phyloP scores from a whole-genome alignment of 2,113 vertebrate species.

The Sprattus sprattus region DNA sequence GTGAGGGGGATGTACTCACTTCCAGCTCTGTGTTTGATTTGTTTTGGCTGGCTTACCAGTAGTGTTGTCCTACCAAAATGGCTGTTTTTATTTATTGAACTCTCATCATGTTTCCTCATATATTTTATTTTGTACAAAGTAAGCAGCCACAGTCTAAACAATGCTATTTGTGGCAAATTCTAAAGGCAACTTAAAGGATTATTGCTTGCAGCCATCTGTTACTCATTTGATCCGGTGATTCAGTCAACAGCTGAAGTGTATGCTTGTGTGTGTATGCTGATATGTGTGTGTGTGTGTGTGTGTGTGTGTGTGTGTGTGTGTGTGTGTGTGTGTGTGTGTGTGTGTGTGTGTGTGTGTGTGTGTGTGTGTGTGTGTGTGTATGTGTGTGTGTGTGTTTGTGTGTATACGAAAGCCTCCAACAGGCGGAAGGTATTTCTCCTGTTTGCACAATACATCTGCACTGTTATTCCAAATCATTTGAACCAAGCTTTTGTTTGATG shows the following conservation, averaged over 20 bases:
- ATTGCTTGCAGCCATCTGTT: slow-evolving; percentile 18
- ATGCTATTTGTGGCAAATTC: not conserved
- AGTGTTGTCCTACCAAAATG: not conserved
- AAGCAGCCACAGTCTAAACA: not conserved
- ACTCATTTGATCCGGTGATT: not conserved
- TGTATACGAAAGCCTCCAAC: not conserved
- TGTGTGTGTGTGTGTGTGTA: not conserved
- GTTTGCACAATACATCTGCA: not conserved
- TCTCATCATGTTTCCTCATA: not conserved
- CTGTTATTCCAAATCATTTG: not conserved
- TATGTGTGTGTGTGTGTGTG: slow-evolving; percentile 18
- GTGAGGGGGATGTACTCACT: slow-evolving; percentile 63
- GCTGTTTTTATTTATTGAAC: not conserved
- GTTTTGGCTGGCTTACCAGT: not conserved
- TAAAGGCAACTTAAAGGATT: not conserved
- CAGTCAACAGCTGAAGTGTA: slow-evolving; percentile 35
- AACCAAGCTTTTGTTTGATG: not conserved
- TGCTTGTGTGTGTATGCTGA: slow-evolving; percentile 46
- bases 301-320: not conserved
- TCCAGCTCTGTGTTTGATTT: not conserved
- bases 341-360: not conserved
- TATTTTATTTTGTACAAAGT: not conserved
- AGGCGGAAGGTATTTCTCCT: not conserved
- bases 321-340: not conserved
- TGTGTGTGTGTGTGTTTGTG: not conserved